These are phyloP conservation scores for human (Homo sapiens) DNA, from an alignment of 2,113 vertebrate genomes.

Conservation along the genomic window DNA sequence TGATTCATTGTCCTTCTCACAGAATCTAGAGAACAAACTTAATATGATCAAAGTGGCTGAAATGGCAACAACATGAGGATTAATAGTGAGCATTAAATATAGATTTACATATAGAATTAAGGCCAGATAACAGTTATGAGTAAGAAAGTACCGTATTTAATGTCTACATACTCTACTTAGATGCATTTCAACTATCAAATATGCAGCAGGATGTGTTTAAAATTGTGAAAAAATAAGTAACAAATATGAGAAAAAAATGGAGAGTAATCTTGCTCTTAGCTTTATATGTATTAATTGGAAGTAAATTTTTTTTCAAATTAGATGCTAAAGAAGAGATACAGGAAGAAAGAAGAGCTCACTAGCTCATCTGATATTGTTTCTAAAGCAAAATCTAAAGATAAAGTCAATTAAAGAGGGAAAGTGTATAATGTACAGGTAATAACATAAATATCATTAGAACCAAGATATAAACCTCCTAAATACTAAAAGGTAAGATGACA, in stretches of 20 bases:
- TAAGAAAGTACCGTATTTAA: background rate
- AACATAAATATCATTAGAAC: background rate
- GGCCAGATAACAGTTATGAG: background rate
- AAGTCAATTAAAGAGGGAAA: background rate
- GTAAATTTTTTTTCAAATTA: background rate
- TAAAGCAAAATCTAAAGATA: background rate
- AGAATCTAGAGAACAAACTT: background rate
- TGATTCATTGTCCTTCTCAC: background rate
- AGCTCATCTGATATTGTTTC: background rate
- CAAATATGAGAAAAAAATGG: background rate
- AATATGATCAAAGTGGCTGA: background rate
- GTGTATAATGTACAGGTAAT: background rate
- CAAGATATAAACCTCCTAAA: background rate
- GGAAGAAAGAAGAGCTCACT: background rate
- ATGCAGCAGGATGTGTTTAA: background rate
- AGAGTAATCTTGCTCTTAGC: background rate
- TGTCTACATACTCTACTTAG: background rate
- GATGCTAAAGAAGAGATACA: background rate
- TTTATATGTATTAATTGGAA: background rate
- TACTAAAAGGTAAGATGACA: background rate
- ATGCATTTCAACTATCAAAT: background rate
- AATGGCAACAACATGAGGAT: background rate
- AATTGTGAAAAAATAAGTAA: background rate
- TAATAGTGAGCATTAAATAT: background rate
- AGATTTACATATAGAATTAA: background rate